Evolutionary conservation across 2,888 invertebrate genomes (phyloP), one percentile per base, ranked within the genome.

Genomic region (Nysson spinosus): DNA sequence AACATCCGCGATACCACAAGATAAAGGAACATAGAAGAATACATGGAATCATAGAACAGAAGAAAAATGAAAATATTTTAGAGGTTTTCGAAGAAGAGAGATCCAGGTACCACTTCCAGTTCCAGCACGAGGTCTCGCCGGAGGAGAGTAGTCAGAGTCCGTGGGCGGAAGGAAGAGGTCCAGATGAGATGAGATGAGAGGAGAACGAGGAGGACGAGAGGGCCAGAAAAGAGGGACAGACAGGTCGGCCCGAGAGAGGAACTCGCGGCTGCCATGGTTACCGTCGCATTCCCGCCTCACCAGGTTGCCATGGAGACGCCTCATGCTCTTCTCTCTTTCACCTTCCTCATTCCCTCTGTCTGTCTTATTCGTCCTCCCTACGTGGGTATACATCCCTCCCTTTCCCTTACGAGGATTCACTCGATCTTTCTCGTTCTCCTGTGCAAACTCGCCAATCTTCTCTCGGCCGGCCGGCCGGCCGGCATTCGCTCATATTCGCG

Each of bases 271-370:
- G 85, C 86, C 85, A 86, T 87, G 86, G 86, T 86, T 86, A 85
- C 85, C 87, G 82, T 82, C 83, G 85, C 86, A 86, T 85, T 86
- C 86, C 86, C 86, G 85, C 86, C 86, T 86, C 84, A 82, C 79
- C 79, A 83, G 83, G 91, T 91, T 89, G 88, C 90, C 89, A 91
- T 91, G 88, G 90, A 87, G 88, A 91, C 91, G 87, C 84, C 64
- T 44, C 72, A 58, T 55, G 69, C 34, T 75, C 71, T 79, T 77
- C 73, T 71, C 66, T 69, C 58, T 62, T 56, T 54, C 47, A 35
- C 56, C 49, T 46, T 46, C 26, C 12, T 19, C 34, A 19, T 32
- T 39, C 60, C 55, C 65, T 66, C 57, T 34, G 69, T 26, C 46
- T 24, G 42, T 58, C 60, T 70, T 43, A 42, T 51, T 57, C 68